Percentiles rank a stretch among this genome's conserved stretches.
phyloP scores from a whole-genome alignment of 2,797 vertebrate genomes.

The Euthynnus affinis region DNA sequence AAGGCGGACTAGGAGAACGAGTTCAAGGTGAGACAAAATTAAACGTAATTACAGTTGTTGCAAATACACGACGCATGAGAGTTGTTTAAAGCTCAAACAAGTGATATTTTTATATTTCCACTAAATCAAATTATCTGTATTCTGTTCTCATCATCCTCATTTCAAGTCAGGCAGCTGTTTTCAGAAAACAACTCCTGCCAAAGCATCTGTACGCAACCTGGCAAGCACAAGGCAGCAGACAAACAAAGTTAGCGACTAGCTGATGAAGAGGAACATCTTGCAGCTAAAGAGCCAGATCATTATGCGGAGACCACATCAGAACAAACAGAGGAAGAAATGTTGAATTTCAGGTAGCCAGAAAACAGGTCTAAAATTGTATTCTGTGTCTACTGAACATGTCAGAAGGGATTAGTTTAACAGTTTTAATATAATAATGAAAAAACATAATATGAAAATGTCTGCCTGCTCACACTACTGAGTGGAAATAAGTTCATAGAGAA shows the following conservation, averaged over 20 bases:
- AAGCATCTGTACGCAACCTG: background rate
- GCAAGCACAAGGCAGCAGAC: background rate
- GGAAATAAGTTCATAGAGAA: background rate
- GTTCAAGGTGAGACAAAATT: constrained; percentile 31
- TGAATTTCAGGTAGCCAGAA: background rate
- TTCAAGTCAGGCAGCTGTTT: background rate
- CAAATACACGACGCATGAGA: background rate
- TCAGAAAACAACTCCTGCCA: background rate
- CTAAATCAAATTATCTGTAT: background rate
- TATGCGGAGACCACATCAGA: background rate
- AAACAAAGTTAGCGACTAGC: background rate
- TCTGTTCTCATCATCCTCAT: background rate
- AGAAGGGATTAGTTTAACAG: no score
- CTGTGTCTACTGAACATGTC: background rate
- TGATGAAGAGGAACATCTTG: background rate
- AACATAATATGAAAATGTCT: background rate
- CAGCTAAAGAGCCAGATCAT: background rate
- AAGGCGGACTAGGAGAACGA: constrained; percentile 10
- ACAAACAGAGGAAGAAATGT: background rate
- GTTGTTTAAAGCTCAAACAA: background rate
- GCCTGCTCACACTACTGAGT: background rate
- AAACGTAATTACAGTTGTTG: background rate
- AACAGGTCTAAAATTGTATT: no score
- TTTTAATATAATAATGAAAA: no score
- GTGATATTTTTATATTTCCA: background rate